phyloP scores from a whole-genome alignment of 2,113 vertebrate genomes.

The Peromyscus californicus region DNA sequence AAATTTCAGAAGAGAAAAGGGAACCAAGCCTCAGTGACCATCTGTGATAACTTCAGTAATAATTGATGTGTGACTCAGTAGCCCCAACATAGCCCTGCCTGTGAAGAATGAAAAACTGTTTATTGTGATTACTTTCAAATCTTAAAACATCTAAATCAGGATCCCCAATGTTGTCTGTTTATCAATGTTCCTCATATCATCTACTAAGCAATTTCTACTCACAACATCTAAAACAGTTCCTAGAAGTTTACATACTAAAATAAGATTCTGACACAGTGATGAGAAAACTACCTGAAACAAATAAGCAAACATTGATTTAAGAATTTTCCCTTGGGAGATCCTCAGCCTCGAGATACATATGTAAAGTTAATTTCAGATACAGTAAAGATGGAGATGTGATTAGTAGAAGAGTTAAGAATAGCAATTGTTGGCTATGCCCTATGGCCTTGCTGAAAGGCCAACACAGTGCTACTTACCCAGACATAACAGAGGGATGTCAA shows the following conservation, averaged over 20 bases:
- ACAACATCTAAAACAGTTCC: neutral
- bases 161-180: neutral
- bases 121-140: neutral
- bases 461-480: neutral
- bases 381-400: neutral
- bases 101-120: neutral
- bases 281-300: neutral
- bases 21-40: neutral
- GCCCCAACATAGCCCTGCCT: neutral
- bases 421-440: neutral
- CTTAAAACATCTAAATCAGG: neutral
- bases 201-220: neutral
- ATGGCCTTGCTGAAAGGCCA: neutral
- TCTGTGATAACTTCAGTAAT: neutral
- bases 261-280: neutral
- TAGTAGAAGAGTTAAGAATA: neutral
- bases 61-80: neutral
- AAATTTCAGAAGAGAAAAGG: neutral
- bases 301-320: neutral
- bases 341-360: neutral
- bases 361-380: neutral
- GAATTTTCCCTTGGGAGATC: neutral
- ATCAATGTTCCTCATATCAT: neutral
- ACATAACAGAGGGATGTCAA: neutral
- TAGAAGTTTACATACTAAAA: constrained; percentile 18